phyloP scores from a whole-genome alignment of 2,113 vertebrate genomes.

The Helogale parvula region DNA sequence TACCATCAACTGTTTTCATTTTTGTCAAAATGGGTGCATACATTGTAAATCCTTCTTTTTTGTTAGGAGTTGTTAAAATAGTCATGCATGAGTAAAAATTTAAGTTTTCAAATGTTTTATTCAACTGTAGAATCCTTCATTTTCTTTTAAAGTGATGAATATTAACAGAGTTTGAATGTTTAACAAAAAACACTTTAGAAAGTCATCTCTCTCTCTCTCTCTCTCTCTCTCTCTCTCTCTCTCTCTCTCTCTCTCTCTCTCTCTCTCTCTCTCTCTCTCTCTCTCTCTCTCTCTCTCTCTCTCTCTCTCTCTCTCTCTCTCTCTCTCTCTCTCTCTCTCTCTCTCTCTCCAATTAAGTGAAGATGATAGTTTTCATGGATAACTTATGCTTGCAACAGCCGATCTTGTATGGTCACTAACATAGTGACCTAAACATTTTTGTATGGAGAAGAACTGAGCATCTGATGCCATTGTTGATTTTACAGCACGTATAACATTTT shows the following conservation, averaged over 20 bases:
- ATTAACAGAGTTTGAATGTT: neutral
- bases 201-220: neutral
- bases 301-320: neutral
- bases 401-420: neutral
- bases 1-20: neutral
- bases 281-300: neutral
- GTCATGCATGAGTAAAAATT: neutral
- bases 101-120: neutral
- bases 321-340: neutral
- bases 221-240: neutral
- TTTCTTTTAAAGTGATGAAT: conserved; percentile 5
- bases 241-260: neutral
- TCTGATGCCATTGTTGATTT: neutral
- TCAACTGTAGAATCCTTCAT: neutral
- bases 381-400: neutral
- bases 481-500: neutral
- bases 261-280: neutral
- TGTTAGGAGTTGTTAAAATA: neutral
- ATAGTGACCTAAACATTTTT: neutral
- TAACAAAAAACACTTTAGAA: neutral
- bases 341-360: neutral
- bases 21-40: neutral
- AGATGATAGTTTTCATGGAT: conserved; percentile 13
- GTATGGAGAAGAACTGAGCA: neutral
- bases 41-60: neutral